Conservation (phyloP, 2,113 vertebrate species). For the Channa argus region DNA sequence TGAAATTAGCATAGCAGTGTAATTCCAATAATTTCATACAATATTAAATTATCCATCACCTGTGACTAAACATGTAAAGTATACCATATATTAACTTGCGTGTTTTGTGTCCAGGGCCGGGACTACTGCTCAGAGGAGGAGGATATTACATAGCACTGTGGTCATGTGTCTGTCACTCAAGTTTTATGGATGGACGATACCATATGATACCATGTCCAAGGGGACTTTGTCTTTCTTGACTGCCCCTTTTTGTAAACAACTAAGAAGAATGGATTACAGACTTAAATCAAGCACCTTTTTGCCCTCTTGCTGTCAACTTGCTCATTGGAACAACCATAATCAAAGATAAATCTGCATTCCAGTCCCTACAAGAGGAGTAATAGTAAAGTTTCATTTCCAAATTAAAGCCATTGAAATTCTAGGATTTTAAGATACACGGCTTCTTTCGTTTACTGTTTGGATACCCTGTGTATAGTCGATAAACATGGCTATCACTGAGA, state of each 20-base stretch:
- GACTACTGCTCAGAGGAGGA: conserved; percentile 97
- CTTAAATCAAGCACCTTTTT: conserved; percentile 62
- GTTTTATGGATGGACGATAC: conserved; percentile 22
- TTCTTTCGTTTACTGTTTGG: conserved; percentile 25
- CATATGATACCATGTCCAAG: conserved; percentile 8
- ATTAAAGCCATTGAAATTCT: conserved; percentile 46
- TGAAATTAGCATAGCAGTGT: no score
- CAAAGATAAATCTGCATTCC: background rate
- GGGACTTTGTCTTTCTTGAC: conserved; percentile 8
- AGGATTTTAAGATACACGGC: conserved; percentile 8
- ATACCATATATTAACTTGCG: background rate
- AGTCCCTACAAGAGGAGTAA: no score
- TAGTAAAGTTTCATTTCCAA: no score
- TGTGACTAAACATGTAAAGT: background rate
- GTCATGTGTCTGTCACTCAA: conserved; percentile 1
- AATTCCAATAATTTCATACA: no score
- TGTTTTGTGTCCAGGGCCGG: conserved; percentile 84
- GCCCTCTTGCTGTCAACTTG: conserved; percentile 21
- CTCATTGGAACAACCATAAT: conserved; percentile 15
- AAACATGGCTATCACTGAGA: conserved; percentile 19
- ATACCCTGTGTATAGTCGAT: background rate
- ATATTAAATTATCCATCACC: no score
- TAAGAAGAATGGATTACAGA: conserved; percentile 50
- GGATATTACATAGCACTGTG: conserved; percentile 90
- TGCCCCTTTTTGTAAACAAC: conserved; percentile 32